These are phyloP conservation scores for Morpho deidamia DNA, from an alignment of 2,888 invertebrate genomes.

Conservation along the genomic window DNA sequence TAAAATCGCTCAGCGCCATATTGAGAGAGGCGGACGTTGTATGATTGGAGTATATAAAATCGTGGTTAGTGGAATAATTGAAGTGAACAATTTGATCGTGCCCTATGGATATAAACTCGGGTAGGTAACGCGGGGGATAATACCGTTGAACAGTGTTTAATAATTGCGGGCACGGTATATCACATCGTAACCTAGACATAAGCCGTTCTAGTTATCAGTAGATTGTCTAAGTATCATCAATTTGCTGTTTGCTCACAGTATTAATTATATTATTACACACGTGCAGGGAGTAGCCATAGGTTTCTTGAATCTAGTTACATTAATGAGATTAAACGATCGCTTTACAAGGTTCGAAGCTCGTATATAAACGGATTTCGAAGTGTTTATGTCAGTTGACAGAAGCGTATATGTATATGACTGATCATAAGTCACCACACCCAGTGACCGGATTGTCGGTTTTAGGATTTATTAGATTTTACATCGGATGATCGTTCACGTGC, in stretches of 20 bases:
- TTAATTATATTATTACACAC: conserved; percentile 84
- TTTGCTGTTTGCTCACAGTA: conserved; percentile 79
- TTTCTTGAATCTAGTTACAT: conserved; percentile 89
- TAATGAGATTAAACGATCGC: conserved; percentile 85
- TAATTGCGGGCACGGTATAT: conserved; percentile 51
- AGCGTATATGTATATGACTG: conserved; percentile 81
- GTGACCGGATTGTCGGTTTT: conserved; percentile 79
- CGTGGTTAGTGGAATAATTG: conserved; percentile 77
- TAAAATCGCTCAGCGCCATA: conserved; percentile 84
- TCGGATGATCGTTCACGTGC: conserved; percentile 74
- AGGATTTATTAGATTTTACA: conserved; percentile 69
- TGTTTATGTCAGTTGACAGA: conserved; percentile 81
- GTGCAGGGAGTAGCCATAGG: conserved; percentile 81
- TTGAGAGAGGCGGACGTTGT: conserved; percentile 86
- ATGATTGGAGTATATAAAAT: conserved; percentile 76
- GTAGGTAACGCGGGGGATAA: conserved; percentile 70
- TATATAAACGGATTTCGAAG: conserved; percentile 80
- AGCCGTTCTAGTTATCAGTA: conserved; percentile 81
- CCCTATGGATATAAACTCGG: conserved; percentile 80
- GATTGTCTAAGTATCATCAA: conserved; percentile 78
- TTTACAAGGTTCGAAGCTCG: conserved; percentile 77
- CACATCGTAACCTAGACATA: conserved; percentile 80
- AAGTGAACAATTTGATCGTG: conserved; percentile 76
- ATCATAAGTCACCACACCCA: conserved; percentile 81
- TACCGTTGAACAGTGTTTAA: conserved; percentile 44